Conservation (phyloP, 2,113 vertebrate species). For the Vicugna pacos region DNA sequence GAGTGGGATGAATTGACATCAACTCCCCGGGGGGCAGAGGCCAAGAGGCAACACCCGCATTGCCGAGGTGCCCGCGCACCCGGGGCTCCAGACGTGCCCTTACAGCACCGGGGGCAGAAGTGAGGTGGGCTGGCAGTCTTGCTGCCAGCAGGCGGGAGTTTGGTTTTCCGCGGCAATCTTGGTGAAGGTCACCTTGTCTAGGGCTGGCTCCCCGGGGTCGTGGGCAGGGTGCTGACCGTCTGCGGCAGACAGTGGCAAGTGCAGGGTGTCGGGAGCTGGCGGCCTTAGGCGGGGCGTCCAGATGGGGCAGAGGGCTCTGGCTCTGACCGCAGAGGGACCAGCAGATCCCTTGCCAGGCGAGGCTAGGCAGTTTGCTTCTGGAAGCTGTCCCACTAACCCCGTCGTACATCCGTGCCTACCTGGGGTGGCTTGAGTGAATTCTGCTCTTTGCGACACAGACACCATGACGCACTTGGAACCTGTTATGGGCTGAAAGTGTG, state of each 20-base stretch:
- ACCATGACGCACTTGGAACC: accelerated
- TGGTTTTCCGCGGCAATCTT: not conserved
- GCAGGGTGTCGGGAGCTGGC: accelerated
- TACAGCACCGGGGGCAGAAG: not conserved
- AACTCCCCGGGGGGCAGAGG: accelerated
- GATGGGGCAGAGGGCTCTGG: not conserved
- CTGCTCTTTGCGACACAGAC: not conserved
- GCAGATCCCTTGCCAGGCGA: not conserved
- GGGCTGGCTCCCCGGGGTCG: not conserved
- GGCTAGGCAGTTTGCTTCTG: not conserved
- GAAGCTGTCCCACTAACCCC: not conserved
- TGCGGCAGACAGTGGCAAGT: accelerated
- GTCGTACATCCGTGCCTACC: accelerated
- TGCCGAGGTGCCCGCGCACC: accelerated
- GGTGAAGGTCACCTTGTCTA: not conserved
- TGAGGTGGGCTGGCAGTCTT: not conserved
- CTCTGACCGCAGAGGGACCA: not conserved
- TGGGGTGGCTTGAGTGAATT: not conserved
- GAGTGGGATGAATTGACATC: accelerated
- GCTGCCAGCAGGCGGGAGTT: no score
- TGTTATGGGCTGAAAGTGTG: not conserved
- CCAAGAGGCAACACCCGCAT: not conserved
- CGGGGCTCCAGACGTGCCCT: no score
- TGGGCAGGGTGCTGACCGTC: no score
- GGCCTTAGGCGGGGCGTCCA: not conserved